Evolutionary conservation across 2,888 invertebrate species (phyloP), one percentile per base, ranked within the genome.

Genomic region (Carpatolechia fugitivella): DNA sequence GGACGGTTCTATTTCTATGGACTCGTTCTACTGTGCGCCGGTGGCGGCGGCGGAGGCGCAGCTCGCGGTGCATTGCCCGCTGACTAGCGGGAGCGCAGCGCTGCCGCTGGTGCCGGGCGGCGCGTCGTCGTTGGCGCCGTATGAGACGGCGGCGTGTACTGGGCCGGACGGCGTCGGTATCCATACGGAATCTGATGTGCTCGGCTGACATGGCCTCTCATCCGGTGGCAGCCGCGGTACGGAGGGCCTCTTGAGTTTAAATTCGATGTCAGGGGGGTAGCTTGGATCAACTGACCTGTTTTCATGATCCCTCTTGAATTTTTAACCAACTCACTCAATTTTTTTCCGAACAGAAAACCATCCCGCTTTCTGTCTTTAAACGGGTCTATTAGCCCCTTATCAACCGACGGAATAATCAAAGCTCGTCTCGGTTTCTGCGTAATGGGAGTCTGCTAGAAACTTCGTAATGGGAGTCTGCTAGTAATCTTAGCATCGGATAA

Each of bases 231-330:
- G 36, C 47, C 40, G 1, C 44, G 56, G 29, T n/a, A n/a, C n/a
- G n/a, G n/a, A n/a, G n/a, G n/a, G n/a, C n/a, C 49, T 18, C 24
- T 49, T 20, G 20, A 50, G 53, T 56, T 56, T 53, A 56, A 57
- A 54, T n/a, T n/a, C n/a, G 36, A 38, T 11, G 36, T n/a, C 24
- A 18, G 16, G 4, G 51, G n/a, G 0, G 33, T 29, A 20, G 33
- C 20, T n/a, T 54, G 51, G 14, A 54, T 57, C 14, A 54, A 18
- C 8, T 53, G 50, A 8, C 54, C 54, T 2, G 54, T 47, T 33
- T 49, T 54, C 13, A 51, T 57, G 8, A 57, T 54, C 0, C 47
- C 51, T 20, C 40, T 31, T 6, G 44, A 57, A 11, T 33, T 36
- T 40, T 54, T 57, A n/a, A 57, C 38, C 20, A 54, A 40, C 7